Evolutionary conservation across 2,797 vertebrate species (phyloP).

Genomic region (Gambelia wislizenii): DNA sequence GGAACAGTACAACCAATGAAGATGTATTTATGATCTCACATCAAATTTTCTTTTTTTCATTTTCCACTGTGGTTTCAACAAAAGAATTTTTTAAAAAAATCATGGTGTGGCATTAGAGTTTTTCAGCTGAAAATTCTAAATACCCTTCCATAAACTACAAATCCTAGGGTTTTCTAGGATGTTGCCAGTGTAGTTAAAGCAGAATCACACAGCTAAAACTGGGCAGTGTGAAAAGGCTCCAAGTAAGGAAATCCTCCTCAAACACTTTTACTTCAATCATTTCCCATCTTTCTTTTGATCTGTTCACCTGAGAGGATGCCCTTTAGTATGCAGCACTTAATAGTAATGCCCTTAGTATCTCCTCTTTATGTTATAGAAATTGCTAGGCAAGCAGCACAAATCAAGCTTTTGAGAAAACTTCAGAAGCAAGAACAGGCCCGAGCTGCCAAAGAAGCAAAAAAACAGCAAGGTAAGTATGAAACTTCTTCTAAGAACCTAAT

Average conservation of each 20-base stretch:
- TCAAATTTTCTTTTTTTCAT: not conserved
- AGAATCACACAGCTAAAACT: no score
- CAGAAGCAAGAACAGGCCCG: constrained; percentile 93
- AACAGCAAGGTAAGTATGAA: constrained; percentile 86
- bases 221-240: not conserved
- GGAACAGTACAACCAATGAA: not conserved
- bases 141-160: no score
- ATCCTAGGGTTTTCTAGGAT: no score
- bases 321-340: no score
- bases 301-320: not conserved
- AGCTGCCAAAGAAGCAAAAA: constrained; percentile 94
- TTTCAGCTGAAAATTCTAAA: no score
- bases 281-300: not conserved
- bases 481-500: constrained; percentile 22
- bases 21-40: not conserved
- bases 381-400: constrained; percentile 94
- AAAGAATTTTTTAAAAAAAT: not conserved
- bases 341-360: constrained; percentile 23
- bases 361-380: constrained; percentile 86
- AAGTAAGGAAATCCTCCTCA: not conserved
- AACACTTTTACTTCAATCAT: not conserved
- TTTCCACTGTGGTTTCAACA: not conserved
- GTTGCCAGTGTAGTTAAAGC: no score
- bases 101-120: no score
- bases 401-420: constrained; percentile 94